These are phyloP conservation scores for Drosophila neotestacea DNA, from an alignment of 2,888 invertebrate species.

Conservation along the genomic window DNA sequence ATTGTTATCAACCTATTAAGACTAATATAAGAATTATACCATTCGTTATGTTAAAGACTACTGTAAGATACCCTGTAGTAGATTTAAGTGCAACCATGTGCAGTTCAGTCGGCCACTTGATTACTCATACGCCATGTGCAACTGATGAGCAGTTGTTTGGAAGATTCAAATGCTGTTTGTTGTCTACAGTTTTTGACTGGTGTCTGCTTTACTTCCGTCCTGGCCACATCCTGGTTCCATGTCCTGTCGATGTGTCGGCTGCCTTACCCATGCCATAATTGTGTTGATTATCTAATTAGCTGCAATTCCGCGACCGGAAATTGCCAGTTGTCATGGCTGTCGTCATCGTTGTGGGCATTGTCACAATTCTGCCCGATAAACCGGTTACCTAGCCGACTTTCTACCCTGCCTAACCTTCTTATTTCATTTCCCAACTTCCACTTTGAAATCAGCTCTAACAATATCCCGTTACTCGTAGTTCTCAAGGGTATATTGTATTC, in stretches of 20 bases:
- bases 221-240: constrained; percentile 6
- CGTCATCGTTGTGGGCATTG: constrained; percentile 2
- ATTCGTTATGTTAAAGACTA: too few species aligned
- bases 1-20: too few species aligned
- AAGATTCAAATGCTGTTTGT: background rate
- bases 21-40: too few species aligned
- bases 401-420: too few species aligned
- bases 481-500: too few species aligned
- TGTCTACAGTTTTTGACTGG: constrained; percentile 5
- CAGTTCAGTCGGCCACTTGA: background rate
- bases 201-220: constrained; percentile 24
- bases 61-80: too few species aligned
- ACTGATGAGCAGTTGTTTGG: background rate
- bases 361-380: constrained; percentile 21
- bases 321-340: constrained; percentile 57
- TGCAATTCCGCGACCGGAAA: constrained; percentile 74
- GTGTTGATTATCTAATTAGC: constrained; percentile 80
- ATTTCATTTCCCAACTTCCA: too few species aligned
- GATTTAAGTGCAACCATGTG: too few species aligned
- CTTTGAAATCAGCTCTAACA: too few species aligned
- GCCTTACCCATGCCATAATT: constrained; percentile 55
- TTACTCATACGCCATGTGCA: constrained; percentile 24
- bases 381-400: constrained; percentile 14
- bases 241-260: constrained; percentile 56
- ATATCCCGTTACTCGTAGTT: too few species aligned